phyloP scores from a whole-genome alignment of 1,140 invertebrate genomes.

The Cyclina sinensis region DNA sequence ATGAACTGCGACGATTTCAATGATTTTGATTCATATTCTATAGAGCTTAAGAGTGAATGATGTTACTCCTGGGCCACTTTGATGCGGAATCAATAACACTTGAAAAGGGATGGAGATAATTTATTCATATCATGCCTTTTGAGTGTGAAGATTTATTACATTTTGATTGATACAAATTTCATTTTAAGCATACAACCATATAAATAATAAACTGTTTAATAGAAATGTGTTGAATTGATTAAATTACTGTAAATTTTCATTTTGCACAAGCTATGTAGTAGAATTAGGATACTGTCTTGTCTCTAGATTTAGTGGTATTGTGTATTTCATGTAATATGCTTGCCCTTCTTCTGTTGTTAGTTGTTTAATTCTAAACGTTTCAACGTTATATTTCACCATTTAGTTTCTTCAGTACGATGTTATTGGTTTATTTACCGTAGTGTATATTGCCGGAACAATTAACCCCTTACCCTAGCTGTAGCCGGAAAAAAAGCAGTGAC shows the following conservation, averaged over 20 bases:
- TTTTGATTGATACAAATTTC: neutral
- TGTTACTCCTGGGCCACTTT: neutral
- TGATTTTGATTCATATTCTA: constrained; percentile 8
- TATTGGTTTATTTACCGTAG: too few species aligned
- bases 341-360: too few species aligned
- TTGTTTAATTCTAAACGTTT: too few species aligned
- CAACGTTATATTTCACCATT: too few species aligned
- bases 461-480: too few species aligned
- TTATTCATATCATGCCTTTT: constrained; percentile 15
- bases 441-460: too few species aligned
- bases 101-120: constrained; percentile 1
- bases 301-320: too few species aligned
- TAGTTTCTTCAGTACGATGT: too few species aligned
- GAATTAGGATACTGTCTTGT: too few species aligned
- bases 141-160: neutral
- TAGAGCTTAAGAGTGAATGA: neutral
- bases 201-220: neutral
- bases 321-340: too few species aligned
- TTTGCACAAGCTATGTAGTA: too few species aligned
- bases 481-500: too few species aligned
- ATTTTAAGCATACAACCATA: neutral
- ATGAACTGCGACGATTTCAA: neutral
- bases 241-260: neutral
- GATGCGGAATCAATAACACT: neutral
- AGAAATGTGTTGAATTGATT: neutral